Base-by-base conservation (phyloP, 2,113 vertebrate species). In the Indri indri region DNA sequence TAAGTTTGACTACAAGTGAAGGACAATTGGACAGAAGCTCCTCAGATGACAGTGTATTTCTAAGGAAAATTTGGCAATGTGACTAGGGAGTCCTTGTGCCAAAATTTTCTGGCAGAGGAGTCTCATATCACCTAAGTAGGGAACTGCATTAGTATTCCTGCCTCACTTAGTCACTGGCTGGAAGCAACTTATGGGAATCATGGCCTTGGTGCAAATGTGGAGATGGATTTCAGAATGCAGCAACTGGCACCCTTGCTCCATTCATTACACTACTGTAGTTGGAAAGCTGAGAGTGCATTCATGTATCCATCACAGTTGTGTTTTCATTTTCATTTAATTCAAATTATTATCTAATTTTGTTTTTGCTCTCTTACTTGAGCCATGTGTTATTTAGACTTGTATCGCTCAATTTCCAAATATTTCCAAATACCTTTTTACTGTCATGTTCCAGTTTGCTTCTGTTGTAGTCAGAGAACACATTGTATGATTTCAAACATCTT, bases 251-350 rank as follows among this genome's bases (percentile, higher is more conserved):
- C 52, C 45, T 85, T 82, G 81, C 23, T 74, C 17, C 40, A 74
- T 27, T 73, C 23, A 17, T 86, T 87, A 52, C 10, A 25, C 40
- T 81, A 42, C 11, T 73, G 32, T 6, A 66, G 18, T 50, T 57
- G 71, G 45, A 90, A 54, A 84, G 45, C 68, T 63, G 45, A 65
- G 45, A 47, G 45, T 73, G 2, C 52, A 50, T 45, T 57, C 37
- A 11, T 68, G 34, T 77, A 40, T 54, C 30, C 76, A 70, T 83
- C 57, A 76, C 30, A 70, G 25, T 87, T 70, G 22, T 66, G 59
- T 86, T 87, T 85, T 73, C 25, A 74, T 92, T 90, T 96, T 92
- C 37, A 45, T 68, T 42, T 50, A 59, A 16, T 90, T 96, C 27
- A 70, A 89, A 91, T 80, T 50, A 59, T 73, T 68, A 40, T 81